Evolutionary conservation across 2,797 vertebrate species (phyloP).

Genomic region (Apodemus agrarius): DNA sequence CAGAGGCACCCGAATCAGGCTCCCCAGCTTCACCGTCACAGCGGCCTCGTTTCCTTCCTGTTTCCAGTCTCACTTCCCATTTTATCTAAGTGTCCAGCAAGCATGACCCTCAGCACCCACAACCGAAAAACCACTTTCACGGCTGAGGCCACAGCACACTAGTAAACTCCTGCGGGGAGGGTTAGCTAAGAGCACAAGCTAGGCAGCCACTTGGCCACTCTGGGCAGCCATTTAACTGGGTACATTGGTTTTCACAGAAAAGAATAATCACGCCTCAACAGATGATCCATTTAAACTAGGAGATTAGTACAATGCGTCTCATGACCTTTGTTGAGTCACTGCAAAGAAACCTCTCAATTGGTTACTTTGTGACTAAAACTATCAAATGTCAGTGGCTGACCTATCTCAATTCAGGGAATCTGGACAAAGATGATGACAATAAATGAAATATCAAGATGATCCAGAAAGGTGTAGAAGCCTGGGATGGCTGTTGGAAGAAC

Average conservation of each 20-base stretch:
- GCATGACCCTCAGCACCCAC: conserved; percentile 6
- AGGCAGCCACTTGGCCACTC: neutral
- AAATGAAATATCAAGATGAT: conserved; percentile 41
- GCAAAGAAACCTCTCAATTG: conserved; percentile 27
- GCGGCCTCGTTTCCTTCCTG: neutral
- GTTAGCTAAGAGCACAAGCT: neutral
- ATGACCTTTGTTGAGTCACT: conserved; percentile 62
- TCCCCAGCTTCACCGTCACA: neutral
- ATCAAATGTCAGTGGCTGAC: conserved; percentile 37
- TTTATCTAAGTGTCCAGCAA: conserved; percentile 41
- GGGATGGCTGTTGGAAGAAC: neutral
- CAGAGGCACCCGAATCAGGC: neutral
- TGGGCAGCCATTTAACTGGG: conserved; percentile 5
- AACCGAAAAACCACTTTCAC: neutral
- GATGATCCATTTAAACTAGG: conserved; percentile 56
- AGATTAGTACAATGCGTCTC: conserved; percentile 44
- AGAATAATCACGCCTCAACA: conserved; percentile 58
- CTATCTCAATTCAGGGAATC: conserved; percentile 14
- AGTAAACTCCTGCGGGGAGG: neutral
- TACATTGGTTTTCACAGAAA: conserved; percentile 32
- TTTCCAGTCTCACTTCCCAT: neutral
- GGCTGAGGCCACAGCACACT: neutral
- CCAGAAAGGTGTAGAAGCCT: neutral
- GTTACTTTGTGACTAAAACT: conserved; percentile 42
- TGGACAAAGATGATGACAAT: conserved; percentile 21